phyloP scores from a whole-genome alignment of 2,113 vertebrate species.

The Cyanocitta stelleri region DNA sequence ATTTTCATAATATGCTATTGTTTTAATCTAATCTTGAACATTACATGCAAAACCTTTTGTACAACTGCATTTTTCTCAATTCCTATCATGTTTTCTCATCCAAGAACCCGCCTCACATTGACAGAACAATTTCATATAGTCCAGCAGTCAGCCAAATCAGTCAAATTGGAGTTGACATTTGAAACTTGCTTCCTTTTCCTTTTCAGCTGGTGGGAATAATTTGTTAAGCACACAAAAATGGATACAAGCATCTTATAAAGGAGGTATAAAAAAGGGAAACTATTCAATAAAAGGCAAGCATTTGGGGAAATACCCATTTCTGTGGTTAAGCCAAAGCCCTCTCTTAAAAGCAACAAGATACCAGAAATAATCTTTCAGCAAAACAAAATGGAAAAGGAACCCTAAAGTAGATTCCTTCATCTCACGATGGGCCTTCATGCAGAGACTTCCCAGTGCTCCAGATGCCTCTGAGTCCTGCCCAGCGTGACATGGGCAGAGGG shows the following conservation, averaged over 20 bases:
- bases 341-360: neutral
- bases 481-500: fast-evolving
- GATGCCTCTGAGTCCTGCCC: fast-evolving
- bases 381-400: neutral
- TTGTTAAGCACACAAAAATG: neutral
- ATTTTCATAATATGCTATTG: neutral
- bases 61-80: neutral
- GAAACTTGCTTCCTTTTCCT: neutral
- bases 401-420: neutral
- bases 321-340: neutral
- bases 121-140: neutral
- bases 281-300: neutral
- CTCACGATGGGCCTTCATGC: neutral
- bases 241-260: neutral
- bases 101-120: neutral
- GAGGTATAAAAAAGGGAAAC: neutral
- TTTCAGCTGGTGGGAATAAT: neutral
- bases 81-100: neutral
- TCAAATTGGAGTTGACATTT: neutral
- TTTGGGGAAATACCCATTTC: neutral
- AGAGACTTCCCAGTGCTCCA: neutral
- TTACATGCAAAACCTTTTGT: neutral
- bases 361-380: neutral
- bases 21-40: neutral
- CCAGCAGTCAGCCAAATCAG: neutral